These are phyloP conservation scores for Catajapyx aquilonaris DNA, from an alignment of 1,140 invertebrate species.

Conservation along the genomic window DNA sequence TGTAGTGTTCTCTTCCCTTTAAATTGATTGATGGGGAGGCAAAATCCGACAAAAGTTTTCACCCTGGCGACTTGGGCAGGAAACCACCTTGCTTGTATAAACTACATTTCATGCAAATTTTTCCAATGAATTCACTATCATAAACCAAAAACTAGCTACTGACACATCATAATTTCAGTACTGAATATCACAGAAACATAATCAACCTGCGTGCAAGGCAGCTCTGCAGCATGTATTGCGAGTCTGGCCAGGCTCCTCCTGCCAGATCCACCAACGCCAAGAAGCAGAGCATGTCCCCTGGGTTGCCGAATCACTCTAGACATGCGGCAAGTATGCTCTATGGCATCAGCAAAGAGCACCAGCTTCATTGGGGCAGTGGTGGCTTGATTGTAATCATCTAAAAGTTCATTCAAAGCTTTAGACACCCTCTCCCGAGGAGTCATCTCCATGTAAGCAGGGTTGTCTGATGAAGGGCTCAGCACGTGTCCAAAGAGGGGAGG, in stretches of 20 bases:
- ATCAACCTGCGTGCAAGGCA: constrained; percentile 27
- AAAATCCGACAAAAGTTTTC: too few relatives aligned
- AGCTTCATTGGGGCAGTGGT: constrained; percentile 43
- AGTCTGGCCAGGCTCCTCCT: constrained; percentile 39
- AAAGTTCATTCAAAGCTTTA: constrained; percentile 27
- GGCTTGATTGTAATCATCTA: constrained; percentile 44
- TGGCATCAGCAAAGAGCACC: constrained; percentile 43
- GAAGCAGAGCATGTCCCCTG: constrained; percentile 30
- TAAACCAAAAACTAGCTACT: too few relatives aligned
- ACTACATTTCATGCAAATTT: too few relatives aligned
- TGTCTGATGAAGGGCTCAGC: too few relatives aligned
- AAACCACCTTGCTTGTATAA: too few relatives aligned
- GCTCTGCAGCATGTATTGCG: constrained; percentile 35
- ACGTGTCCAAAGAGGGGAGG: too few relatives aligned
- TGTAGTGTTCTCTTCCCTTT: too few relatives aligned
- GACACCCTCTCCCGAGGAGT: too few relatives aligned
- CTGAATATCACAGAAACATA: neutral
- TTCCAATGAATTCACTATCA: too few relatives aligned
- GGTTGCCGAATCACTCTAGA: constrained; percentile 37
- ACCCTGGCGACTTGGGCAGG: too few relatives aligned
- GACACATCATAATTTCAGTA: too few relatives aligned
- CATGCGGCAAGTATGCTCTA: constrained; percentile 41
- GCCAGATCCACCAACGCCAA: constrained; percentile 44
- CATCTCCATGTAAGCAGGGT: neutral
- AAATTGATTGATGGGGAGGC: too few relatives aligned